These are phyloP conservation scores for Netelia virgata DNA, from an alignment of 2,888 invertebrate species.

Conservation along the genomic window DNA sequence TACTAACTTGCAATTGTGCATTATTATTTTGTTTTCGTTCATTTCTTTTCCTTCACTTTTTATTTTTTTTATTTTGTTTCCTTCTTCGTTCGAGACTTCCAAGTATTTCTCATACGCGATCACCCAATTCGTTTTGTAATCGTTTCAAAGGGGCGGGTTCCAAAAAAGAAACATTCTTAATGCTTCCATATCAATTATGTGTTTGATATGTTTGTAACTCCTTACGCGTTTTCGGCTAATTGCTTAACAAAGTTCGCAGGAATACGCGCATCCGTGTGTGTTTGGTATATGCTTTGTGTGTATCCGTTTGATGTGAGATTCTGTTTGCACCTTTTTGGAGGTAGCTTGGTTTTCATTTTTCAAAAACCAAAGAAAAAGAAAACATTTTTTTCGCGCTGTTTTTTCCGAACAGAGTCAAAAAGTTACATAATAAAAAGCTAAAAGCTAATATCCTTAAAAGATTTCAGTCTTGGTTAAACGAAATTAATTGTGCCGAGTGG, in stretches of 20 bases:
- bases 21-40: constrained; percentile 38
- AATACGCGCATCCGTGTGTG: constrained; percentile 1
- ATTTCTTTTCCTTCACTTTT: not conserved
- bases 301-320: not conserved
- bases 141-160: constrained; percentile 76
- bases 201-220: constrained; percentile 72
- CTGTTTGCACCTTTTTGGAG: not conserved
- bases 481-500: constrained; percentile 44
- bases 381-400: not conserved
- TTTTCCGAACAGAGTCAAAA: constrained; percentile 27
- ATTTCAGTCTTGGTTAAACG: constrained; percentile 68
- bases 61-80: not conserved
- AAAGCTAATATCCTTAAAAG: constrained; percentile 58
- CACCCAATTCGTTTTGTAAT: constrained; percentile 53
- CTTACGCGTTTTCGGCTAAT: constrained; percentile 50
- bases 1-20: constrained; percentile 72
- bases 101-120: constrained; percentile 33
- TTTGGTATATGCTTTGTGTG: not conserved
- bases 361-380: too few species aligned
- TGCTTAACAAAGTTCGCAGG: constrained; percentile 23
- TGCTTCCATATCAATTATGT: constrained; percentile 69
- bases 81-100: not conserved
- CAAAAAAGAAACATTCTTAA: constrained; percentile 75
- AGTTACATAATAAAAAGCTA: constrained; percentile 53
- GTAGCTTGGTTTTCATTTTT: too few species aligned